phyloP scores from a whole-genome alignment of 2,113 vertebrate genomes.

The Tursiops truncatus region DNA sequence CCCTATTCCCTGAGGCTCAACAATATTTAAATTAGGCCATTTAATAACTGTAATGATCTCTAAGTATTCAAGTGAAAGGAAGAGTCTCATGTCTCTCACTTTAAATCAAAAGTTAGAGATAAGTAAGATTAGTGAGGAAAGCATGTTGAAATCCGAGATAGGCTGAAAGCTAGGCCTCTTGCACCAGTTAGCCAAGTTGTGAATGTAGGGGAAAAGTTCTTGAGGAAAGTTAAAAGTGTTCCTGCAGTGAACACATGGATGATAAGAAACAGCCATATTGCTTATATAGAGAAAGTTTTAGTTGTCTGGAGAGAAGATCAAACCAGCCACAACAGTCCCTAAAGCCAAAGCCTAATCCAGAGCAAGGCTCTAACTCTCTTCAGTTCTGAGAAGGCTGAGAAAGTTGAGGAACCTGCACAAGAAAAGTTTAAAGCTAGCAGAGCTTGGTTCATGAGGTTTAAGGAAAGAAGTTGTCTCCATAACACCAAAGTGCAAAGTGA shows the following conservation, averaged over 20 bases:
- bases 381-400: background rate
- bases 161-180: background rate
- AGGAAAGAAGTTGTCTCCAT: background rate
- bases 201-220: background rate
- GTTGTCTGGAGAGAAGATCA: background rate
- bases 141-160: background rate
- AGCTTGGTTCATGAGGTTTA: background rate
- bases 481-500: background rate
- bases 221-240: background rate
- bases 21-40: background rate
- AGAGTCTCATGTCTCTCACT: background rate
- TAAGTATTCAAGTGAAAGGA: background rate
- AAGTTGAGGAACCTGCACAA: background rate
- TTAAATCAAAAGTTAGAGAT: background rate
- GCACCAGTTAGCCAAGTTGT: background rate
- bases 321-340: background rate
- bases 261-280: background rate
- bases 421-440: background rate
- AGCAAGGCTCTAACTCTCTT: background rate
- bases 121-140: background rate
- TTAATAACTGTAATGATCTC: background rate
- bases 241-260: background rate
- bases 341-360: background rate
- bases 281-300: background rate
- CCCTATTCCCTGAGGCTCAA: background rate